Conservation (phyloP, 2,888 invertebrate genomes). For the Drosophila tripunctata region DNA sequence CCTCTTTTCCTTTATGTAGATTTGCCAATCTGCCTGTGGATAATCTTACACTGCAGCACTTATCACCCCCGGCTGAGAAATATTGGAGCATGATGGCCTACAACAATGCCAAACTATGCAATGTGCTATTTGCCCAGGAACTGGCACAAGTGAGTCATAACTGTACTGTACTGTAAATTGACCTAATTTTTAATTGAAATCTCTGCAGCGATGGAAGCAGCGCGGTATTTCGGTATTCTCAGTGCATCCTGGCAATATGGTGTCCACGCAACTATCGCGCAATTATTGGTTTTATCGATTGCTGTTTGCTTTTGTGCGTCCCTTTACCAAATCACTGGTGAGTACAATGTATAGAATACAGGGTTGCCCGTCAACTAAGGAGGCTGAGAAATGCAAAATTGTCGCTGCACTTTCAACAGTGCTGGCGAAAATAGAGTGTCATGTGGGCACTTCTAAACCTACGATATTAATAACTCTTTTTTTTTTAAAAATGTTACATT, state of each 20-base stretch:
- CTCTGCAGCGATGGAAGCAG: slow-evolving; percentile 86
- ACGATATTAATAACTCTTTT: background rate
- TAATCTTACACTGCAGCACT: slow-evolving; percentile 85
- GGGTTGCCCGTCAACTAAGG: background rate
- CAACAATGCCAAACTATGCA: slow-evolving; percentile 95
- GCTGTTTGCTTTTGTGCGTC: slow-evolving; percentile 91
- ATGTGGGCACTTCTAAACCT: too few relatives aligned
- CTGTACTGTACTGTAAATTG: too few relatives aligned
- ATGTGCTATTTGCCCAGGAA: slow-evolving; percentile 92
- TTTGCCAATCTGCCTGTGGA: slow-evolving; percentile 86
- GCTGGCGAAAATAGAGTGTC: too few relatives aligned
- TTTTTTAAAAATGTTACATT: too few relatives aligned
- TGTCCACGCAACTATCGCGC: slow-evolving; percentile 90
- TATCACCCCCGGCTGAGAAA: slow-evolving; percentile 89
- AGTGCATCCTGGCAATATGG: slow-evolving; percentile 96
- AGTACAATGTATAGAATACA: slow-evolving; percentile 74
- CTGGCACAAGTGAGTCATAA: slow-evolving; percentile 86
- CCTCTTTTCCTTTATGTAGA: slow-evolving; percentile 66
- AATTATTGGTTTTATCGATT: slow-evolving; percentile 94
- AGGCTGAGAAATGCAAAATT: background rate
- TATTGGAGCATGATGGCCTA: slow-evolving; percentile 94
- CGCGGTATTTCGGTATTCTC: slow-evolving; percentile 90
- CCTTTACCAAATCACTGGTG: slow-evolving; percentile 97
- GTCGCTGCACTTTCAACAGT: too few relatives aligned
- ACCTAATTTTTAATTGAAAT: slow-evolving; percentile 32